Conservation (phyloP, 2,888 invertebrate species). For the Dromius quadrimaculatus region DNA sequence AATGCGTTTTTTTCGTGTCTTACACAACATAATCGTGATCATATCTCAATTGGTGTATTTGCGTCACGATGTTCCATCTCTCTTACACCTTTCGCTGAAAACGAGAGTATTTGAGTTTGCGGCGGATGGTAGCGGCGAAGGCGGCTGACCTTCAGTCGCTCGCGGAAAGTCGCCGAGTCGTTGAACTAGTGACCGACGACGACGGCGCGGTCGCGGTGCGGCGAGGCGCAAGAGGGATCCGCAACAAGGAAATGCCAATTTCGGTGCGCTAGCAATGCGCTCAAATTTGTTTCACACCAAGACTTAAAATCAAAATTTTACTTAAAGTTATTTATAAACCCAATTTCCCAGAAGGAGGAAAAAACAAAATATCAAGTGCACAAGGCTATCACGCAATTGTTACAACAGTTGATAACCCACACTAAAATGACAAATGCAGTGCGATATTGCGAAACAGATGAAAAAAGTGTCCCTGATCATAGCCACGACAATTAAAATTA, state of each 20-base stretch:
- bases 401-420: conserved; percentile 22
- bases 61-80: neutral
- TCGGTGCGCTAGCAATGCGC: conserved; percentile 11
- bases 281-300: neutral
- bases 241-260: conserved; percentile 41
- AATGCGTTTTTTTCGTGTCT: too few species aligned
- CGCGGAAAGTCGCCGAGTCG: conserved; percentile 67
- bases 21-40: too few species aligned
- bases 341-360: neutral
- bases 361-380: conserved; percentile 24
- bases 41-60: neutral
- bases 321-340: conserved; percentile 15
- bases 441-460: neutral
- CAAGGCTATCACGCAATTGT: conserved; percentile 20
- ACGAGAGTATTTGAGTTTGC: conserved; percentile 22
- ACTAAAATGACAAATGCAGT: conserved; percentile 15
- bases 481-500: conserved; percentile 20
- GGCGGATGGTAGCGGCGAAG: conserved; percentile 53
- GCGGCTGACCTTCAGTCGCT: conserved; percentile 65
- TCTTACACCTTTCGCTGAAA: conserved; percentile 3
- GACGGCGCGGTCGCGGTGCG: conserved; percentile 60
- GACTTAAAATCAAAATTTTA: conserved; percentile 16
- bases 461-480: conserved; percentile 29
- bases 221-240: conserved; percentile 18
- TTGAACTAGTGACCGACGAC: conserved; percentile 66